Percentiles rank a stretch among this genome's conserved stretches.
These are phyloP conservation scores for Cryptosula pallasiana DNA, from an alignment of 2,888 invertebrate genomes.

Conservation along the genomic window DNA sequence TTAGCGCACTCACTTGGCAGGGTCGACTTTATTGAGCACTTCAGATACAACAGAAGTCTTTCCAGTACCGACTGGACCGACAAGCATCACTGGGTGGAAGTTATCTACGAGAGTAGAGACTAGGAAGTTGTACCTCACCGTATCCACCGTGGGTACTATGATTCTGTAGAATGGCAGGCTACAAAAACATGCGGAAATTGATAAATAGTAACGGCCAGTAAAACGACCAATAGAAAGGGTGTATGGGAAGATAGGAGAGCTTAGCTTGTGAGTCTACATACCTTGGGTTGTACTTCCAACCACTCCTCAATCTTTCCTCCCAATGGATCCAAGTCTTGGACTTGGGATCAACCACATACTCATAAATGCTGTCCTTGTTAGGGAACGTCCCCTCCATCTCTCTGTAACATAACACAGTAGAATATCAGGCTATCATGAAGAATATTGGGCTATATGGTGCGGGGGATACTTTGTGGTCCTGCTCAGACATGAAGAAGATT, in stretches of 20 bases:
- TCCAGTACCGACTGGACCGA: slow-evolving; percentile 79
- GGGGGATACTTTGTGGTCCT: too few species aligned
- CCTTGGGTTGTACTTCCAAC: slow-evolving; percentile 69
- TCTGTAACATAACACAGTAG: not conserved
- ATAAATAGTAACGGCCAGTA: too few species aligned
- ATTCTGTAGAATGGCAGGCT: slow-evolving; percentile 77
- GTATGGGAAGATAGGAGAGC: too few species aligned
- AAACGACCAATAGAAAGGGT: too few species aligned
- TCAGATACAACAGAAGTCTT: slow-evolving; percentile 73
- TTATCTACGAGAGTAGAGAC: slow-evolving; percentile 63
- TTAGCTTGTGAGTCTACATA: too few species aligned
- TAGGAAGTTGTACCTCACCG: slow-evolving; percentile 73
- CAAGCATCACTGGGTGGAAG: slow-evolving; percentile 69
- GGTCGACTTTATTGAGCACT: slow-evolving; percentile 62
- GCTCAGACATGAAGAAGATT: not conserved
- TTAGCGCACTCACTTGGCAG: slow-evolving; percentile 31
- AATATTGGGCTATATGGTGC: too few species aligned
- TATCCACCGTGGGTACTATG: slow-evolving; percentile 81
- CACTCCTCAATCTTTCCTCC: slow-evolving; percentile 70
- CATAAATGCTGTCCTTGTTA: slow-evolving; percentile 78
- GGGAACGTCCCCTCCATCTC: slow-evolving; percentile 63
- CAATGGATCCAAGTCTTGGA: slow-evolving; percentile 68
- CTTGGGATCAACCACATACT: slow-evolving; percentile 77
- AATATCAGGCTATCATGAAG: not conserved
- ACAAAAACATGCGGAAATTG: too few species aligned